phyloP scores from a whole-genome alignment of 2,113 vertebrate genomes.

The Lepisosteus oculatus region DNA sequence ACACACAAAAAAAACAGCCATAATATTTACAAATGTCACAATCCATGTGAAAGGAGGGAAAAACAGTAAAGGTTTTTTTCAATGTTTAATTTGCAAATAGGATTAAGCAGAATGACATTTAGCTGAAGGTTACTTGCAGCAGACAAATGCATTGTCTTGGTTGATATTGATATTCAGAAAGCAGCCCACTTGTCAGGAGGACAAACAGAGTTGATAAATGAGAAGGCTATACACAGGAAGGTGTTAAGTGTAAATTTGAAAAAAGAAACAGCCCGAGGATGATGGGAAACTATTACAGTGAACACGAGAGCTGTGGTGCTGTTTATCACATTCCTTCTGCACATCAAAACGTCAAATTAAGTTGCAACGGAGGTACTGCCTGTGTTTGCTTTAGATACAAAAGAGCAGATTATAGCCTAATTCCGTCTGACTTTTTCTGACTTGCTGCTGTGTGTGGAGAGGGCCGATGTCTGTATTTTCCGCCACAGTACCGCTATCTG shows the following conservation, averaged over 20 bases:
- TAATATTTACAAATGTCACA: slow-evolving; percentile 67
- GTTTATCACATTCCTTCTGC: slow-evolving; percentile 7
- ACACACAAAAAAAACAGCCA: slow-evolving; percentile 45
- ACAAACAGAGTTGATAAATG: slow-evolving; percentile 81
- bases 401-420: not conserved
- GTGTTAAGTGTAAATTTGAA: slow-evolving; percentile 79
- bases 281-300: slow-evolving; percentile 4
- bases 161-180: slow-evolving; percentile 79
- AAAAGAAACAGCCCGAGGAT: slow-evolving; percentile 37
- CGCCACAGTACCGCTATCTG: too few relatives aligned
- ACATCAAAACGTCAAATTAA: not conserved
- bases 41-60: slow-evolving; percentile 53
- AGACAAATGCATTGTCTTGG: slow-evolving; percentile 65
- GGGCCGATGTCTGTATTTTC: not conserved
- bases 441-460: too few relatives aligned
- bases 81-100: slow-evolving; percentile 84
- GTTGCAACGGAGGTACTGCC: not conserved
- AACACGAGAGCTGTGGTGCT: not conserved
- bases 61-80: slow-evolving; percentile 67
- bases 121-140: slow-evolving; percentile 77
- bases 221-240: slow-evolving; percentile 71
- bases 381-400: not conserved
- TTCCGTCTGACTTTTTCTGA: not conserved
- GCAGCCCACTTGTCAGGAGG: slow-evolving; percentile 72
- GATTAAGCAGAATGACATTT: slow-evolving; percentile 85